phyloP scores from a whole-genome alignment of 2,888 invertebrate species.

The Agrotis exclamationis region DNA sequence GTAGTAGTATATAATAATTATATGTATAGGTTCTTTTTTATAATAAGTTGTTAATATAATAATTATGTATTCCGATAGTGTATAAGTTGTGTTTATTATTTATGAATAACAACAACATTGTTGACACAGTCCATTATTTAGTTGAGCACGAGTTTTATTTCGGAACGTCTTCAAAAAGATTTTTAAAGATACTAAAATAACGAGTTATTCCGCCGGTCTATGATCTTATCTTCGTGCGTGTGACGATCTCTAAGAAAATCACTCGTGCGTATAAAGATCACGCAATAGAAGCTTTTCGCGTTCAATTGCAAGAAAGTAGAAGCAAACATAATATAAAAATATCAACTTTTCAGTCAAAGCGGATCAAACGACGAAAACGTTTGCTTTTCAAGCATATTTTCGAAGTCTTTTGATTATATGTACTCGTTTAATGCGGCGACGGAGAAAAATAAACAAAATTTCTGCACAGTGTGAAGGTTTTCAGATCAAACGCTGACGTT shows the following conservation, averaged over 20 bases:
- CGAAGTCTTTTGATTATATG: background rate
- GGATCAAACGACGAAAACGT: background rate
- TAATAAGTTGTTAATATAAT: too few species aligned
- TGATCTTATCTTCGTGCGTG: conserved; percentile 6
- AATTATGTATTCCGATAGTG: too few species aligned
- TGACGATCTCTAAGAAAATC: conserved; percentile 9
- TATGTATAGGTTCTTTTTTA: too few species aligned
- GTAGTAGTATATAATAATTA: too few species aligned
- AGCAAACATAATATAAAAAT: background rate
- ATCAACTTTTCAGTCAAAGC: background rate
- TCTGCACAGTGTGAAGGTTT: too few species aligned
- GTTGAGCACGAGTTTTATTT: conserved; percentile 9
- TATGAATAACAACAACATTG: conserved; percentile 2
- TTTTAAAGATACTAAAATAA: conserved; percentile 9
- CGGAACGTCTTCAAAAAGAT: conserved; percentile 10
- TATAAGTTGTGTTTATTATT: conserved; percentile 1
- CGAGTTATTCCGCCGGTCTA: conserved; percentile 3
- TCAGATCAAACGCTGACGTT: too few species aligned
- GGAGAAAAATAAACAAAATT: too few species aligned
- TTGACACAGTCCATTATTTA: conserved; percentile 5
- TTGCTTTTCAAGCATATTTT: conserved; percentile 1
- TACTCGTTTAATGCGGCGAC: too few species aligned
- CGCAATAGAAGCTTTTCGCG: background rate
- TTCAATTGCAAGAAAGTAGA: conserved; percentile 5
- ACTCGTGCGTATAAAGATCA: conserved; percentile 10